Evolutionary conservation across 92 coral and sea anemone genomes (phyloP).

Genomic region (Heliopora coerulea): DNA sequence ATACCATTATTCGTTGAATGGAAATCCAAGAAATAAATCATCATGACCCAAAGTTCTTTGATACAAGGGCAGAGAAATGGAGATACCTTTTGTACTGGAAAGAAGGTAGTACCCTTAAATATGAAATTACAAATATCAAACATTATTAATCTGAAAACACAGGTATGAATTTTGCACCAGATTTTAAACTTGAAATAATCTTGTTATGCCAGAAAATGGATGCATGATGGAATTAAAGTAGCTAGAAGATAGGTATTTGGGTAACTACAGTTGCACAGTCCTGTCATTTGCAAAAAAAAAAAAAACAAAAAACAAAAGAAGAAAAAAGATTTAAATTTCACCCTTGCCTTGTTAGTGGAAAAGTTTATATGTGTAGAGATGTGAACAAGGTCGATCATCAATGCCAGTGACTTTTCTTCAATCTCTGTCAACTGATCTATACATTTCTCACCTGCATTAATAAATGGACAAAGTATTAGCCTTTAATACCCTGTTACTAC

Average conservation of each 20-base stretch:
- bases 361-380: conserved; percentile 19
- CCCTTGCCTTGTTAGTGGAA: conserved; percentile 13
- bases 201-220: too few relatives aligned
- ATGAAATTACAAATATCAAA: not conserved
- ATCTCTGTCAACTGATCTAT: conserved; percentile 26
- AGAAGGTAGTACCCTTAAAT: conserved; percentile 51
- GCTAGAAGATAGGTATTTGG: too few relatives aligned
- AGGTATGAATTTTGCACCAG: not conserved
- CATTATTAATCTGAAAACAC: not conserved
- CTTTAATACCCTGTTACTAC: too few relatives aligned
- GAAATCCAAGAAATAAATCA: conserved; percentile 68
- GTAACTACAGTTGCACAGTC: too few relatives aligned
- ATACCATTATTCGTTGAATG: conserved; percentile 54
- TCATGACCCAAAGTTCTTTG: conserved; percentile 71
- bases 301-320: too few relatives aligned
- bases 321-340: not conserved
- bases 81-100: conserved; percentile 44
- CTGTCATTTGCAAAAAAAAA: too few relatives aligned
- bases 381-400: conserved; percentile 25
- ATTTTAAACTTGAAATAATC: too few relatives aligned
- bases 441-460: conserved; percentile 10
- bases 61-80: conserved; percentile 80
- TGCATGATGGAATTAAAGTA: too few relatives aligned
- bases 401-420: conserved; percentile 19
- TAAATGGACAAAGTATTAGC: too few relatives aligned